A percentile compares a stretch with the other conserved stretches of the same genome.
Conservation (phyloP, 2,113 vertebrate genomes). For the Hyperopisus bebe region DNA sequence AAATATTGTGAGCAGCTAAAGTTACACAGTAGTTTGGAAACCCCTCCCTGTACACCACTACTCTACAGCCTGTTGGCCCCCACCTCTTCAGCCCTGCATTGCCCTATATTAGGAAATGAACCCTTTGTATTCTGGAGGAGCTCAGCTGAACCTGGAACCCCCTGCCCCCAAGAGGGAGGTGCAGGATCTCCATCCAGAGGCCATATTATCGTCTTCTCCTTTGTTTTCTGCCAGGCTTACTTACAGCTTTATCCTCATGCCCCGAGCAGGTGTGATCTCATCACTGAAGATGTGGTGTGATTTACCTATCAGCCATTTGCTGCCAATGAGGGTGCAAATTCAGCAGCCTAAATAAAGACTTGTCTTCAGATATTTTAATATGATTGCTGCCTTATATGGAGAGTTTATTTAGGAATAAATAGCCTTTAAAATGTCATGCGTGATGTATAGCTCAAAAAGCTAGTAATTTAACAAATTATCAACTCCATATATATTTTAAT, state of each 20-base stretch:
- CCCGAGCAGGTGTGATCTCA: not conserved
- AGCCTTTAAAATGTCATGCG: not conserved
- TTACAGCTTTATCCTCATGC: not conserved
- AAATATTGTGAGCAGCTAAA: not conserved
- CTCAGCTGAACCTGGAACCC: not conserved
- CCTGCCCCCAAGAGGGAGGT: not conserved
- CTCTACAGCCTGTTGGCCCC: not conserved
- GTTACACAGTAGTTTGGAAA: not conserved
- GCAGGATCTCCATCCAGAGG: not conserved
- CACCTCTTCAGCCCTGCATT: not conserved
- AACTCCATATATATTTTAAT: not conserved
- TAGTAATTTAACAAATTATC: not conserved
- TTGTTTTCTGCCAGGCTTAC: not conserved
- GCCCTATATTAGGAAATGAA: not conserved
- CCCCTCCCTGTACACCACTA: not conserved
- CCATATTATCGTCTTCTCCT: not conserved
- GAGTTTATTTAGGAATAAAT: not conserved
- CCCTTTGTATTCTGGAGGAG: not conserved
- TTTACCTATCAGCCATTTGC: not conserved
- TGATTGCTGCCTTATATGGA: not conserved
- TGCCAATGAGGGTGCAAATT: not conserved
- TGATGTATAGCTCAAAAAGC: not conserved
- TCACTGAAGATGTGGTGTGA: not conserved
- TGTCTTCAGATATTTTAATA: not conserved
- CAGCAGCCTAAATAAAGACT: not conserved